Evolutionary conservation across 2,888 invertebrate species (phyloP), one percentile per base, ranked within the genome.

Genomic region (Unio pictorum): DNA sequence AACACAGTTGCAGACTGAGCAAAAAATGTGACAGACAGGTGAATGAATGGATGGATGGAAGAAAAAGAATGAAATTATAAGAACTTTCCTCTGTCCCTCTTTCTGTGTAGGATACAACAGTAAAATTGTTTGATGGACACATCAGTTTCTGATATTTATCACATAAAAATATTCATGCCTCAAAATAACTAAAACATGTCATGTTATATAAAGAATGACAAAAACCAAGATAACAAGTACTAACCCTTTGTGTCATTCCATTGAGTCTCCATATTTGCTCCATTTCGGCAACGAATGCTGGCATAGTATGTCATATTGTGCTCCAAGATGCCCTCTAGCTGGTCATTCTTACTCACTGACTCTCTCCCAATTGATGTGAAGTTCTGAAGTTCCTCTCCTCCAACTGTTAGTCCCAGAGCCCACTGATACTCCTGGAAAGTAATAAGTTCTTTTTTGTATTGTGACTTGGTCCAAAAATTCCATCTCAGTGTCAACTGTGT

Each of bases 351-450:
- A 18, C 77, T 80, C 0, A 72, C 68, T 17, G 72, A 69, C 45
- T 74, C 68, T 17, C 56, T 64, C 7, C 79, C 80, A 23, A 67
- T 67, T 17, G 80, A 80, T 26, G 69, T 69, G 45, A 64, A 80
- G n/a, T 63, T 61, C 70, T 80, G 80, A 28, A 81, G 45, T 5
- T 81, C 77, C 34, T 71, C 56, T 23, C 67, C 71, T 17, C 77
- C 79, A 30, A 71, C 64, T 45, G 70, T 69, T 28, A 69, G 73
- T 28, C 81, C 81, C 11, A 81, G 79, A 5, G 77, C 74, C 81
- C 81, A 81, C 28, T 66, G 60, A 65, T 80, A 76, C 55, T 79
- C 75, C 81, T 81, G 65, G 1, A 66, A 64, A 55, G 54, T 55
- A 23, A 57, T 30, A 56, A 54, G 61, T 28, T 28, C 28, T 28